Conservation (phyloP, 1,140 invertebrate genomes). For the Caenorhabditis remanei region DNA sequence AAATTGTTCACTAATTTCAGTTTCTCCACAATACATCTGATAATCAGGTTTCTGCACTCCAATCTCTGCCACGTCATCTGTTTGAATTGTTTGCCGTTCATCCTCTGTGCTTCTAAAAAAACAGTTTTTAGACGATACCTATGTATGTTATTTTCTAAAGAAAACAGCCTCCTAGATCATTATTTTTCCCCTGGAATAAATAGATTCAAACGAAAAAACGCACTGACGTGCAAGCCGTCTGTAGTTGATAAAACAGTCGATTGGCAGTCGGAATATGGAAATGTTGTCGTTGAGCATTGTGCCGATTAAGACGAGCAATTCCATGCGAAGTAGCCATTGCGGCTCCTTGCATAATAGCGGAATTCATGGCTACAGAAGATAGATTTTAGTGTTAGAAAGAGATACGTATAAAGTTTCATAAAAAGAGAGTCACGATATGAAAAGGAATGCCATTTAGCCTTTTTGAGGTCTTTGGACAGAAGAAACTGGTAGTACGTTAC, state of each 20-base stretch:
- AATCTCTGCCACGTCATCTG: conserved; percentile 11
- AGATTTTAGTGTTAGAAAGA: neutral
- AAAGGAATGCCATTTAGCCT: neutral
- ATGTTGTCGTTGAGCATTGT: conserved; percentile 55
- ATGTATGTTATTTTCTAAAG: neutral
- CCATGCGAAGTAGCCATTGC: conserved; percentile 73
- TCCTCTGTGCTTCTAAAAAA: conserved; percentile 60
- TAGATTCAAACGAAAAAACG: neutral
- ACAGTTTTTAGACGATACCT: neutral
- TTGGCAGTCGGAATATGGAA: conserved; percentile 55
- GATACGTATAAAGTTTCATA: neutral
- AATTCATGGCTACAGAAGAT: conserved; percentile 66
- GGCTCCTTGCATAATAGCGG: conserved; percentile 69
- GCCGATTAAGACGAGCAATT: conserved; percentile 71
- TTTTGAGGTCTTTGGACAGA: too few relatives aligned
- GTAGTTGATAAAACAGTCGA: conserved; percentile 51
- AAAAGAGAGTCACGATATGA: neutral
- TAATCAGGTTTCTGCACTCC: conserved; percentile 32
- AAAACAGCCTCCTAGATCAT: neutral
- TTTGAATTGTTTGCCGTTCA: conserved; percentile 46
- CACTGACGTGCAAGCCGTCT: conserved; percentile 46
- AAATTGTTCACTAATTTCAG: conserved; percentile 61
- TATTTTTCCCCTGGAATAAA: neutral
- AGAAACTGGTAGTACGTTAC: too few relatives aligned
- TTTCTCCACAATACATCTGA: conserved; percentile 49